Evolutionary conservation across 1,140 invertebrate species (phyloP).

Genomic region (Apocrypta bakeri): DNA sequence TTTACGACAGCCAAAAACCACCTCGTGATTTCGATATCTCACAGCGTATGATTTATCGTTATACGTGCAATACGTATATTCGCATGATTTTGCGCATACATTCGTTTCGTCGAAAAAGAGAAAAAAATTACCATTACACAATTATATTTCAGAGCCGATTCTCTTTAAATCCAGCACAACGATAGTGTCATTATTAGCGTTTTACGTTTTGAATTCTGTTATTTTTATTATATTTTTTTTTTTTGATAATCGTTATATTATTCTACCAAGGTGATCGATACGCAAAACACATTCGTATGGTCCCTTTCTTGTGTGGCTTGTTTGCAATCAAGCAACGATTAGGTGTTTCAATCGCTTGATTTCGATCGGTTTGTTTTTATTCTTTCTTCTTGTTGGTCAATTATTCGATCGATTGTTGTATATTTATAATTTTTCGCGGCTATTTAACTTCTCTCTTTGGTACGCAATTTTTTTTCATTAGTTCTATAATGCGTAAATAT

Average conservation of each 20-base stretch:
- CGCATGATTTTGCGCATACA: neutral
- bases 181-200: constrained; percentile 29
- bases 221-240: neutral
- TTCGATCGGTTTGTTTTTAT: neutral
- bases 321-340: constrained; percentile 33
- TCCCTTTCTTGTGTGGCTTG: constrained; percentile 61
- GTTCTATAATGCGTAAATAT: too few species aligned
- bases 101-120: constrained; percentile 1
- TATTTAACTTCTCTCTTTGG: neutral
- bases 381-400: constrained; percentile 3
- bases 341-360: neutral
- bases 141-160: neutral
- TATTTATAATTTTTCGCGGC: neutral
- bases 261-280: constrained; percentile 33
- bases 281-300: constrained; percentile 62
- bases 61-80: neutral
- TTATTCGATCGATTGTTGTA: neutral
- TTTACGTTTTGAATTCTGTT: neutral
- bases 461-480: neutral
- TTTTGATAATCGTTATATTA: constrained; percentile 8
- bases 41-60: neutral
- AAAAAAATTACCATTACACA: constrained; percentile 5
- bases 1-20: neutral
- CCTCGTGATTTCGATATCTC: neutral
- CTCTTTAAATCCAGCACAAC: neutral